Base-by-base conservation (phyloP, 2,113 vertebrate species). In the Psittacula cyanocephala region DNA sequence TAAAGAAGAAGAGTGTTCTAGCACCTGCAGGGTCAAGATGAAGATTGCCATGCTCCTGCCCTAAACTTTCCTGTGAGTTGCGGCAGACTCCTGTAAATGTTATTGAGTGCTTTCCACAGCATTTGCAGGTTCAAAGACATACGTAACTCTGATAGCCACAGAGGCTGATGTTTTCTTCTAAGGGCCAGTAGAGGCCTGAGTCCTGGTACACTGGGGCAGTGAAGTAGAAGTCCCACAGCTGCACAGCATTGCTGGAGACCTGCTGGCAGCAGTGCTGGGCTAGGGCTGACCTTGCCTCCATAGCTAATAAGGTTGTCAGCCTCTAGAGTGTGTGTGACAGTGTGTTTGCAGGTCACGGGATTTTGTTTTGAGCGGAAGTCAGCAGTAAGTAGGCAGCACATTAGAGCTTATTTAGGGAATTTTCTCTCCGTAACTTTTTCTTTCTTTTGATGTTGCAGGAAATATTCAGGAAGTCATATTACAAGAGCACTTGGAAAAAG, bases 401-500 rank as follows among this genome's bases (percentile, higher is more conserved):
- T 70, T 49, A 47, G 35, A 85, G 33, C 22, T 89, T 65, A n/a
- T 80, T 65, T 71, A 72, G 17, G 7, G 27, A 84, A 81, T 87
- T 76, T 91, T 41, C 33, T 78, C 33, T 65, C 49, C 65, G 94
- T 89, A 91, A 20, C 25, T 83, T 23, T 72, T 59, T 52, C 67
- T 65, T 49, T 81, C 62, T 77, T 95, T 94, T 62, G 89, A 10
- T 92, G 29, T 97, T 96, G 85, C 95, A 99, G 99, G 98, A 94
- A 99, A 99, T 97, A 99, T 99, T 97, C 99, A 99, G 95, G 99
- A 99, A 88, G 99, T 99, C 65, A 99, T 99, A 95, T 97, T 99
- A 74, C 98, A 99, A 96, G 99, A 99, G 95, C 98, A 98, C 93
- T 92, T 99, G 95, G 98, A 99, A 95, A 99, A 99, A 97, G 99